Conservation (phyloP, 2,888 invertebrate genomes). For the Acanthoscelides obtectus region DNA sequence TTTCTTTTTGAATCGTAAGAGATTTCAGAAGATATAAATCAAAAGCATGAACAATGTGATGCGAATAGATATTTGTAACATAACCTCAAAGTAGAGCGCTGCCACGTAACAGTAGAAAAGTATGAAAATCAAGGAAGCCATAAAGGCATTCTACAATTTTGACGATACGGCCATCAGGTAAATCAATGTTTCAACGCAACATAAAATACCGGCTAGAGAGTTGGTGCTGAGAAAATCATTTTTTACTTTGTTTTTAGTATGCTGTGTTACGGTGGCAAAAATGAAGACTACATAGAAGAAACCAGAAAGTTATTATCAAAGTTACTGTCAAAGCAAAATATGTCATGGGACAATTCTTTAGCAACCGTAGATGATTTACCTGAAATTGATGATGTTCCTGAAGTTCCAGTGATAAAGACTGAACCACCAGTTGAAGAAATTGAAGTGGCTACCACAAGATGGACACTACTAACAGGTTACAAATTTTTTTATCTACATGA, state of each 20-base stretch:
- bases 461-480: slow-evolving; percentile 18
- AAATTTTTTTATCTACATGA: background rate
- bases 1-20: no score
- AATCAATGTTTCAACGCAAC: no score
- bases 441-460: background rate
- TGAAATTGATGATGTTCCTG: slow-evolving; percentile 9
- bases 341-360: background rate
- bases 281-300: slow-evolving; percentile 9
- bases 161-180: no score
- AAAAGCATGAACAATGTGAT: no score
- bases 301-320: slow-evolving; percentile 1
- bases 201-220: no score
- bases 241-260: slow-evolving; percentile 21
- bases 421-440: slow-evolving; percentile 7
- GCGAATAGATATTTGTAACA: no score
- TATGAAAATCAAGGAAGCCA: no score
- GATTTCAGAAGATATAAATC: no score
- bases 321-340: background rate
- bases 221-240: no score
- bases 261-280: slow-evolving; percentile 16
- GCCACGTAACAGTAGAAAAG: no score
- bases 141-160: no score
- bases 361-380: slow-evolving; percentile 5
- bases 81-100: no score
- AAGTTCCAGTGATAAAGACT: slow-evolving; percentile 12